Conservation (phyloP, 2,113 vertebrate genomes). For the Clarias gariepinus region DNA sequence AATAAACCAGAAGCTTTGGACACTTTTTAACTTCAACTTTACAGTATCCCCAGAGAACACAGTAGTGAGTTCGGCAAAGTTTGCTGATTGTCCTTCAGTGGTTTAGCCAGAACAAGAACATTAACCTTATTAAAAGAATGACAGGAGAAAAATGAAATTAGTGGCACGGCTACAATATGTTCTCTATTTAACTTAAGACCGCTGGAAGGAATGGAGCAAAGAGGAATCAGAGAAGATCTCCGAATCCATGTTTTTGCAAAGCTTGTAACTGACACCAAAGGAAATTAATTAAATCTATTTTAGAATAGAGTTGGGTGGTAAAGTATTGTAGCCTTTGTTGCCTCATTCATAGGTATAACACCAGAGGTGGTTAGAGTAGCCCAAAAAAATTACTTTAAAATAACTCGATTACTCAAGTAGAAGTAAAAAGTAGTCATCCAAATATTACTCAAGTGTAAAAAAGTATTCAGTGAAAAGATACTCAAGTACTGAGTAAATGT, state of each 20-base stretch:
- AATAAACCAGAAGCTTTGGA: neutral
- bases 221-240: neutral
- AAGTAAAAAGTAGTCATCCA: no score
- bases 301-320: neutral
- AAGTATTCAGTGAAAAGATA: no score
- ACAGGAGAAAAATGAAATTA: neutral
- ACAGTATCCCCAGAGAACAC: neutral
- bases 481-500: no score
- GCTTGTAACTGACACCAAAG: neutral
- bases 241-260: neutral
- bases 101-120: neutral
- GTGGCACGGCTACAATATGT: neutral
- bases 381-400: no score
- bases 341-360: neutral
- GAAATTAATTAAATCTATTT: neutral
- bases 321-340: neutral
- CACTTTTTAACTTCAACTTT: neutral
- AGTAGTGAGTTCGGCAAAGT: neutral
- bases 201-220: neutral
- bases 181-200: neutral
- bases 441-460: no score
- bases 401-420: no score
- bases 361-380: no score
- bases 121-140: neutral
- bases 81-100: neutral